Evolutionary conservation across 2,797 vertebrate genomes (phyloP), one percentile per base, ranked within the genome.

Genomic region (Euphonia xanthogaster): DNA sequence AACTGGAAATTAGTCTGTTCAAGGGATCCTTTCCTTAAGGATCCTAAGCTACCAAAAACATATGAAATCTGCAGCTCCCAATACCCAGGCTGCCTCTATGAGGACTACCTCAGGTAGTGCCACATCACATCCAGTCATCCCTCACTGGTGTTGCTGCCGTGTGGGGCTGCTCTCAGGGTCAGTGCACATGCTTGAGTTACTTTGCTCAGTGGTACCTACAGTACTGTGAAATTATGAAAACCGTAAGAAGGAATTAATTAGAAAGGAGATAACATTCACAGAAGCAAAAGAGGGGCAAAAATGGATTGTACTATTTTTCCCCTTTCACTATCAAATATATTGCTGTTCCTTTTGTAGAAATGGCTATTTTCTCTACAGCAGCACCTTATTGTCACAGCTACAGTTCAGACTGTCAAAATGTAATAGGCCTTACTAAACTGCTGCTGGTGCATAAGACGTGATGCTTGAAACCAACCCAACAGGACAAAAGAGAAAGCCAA

Each of bases 391-490:
- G 53, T 85, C 89, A 73, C 21, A 66, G 54, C 37, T 76, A 44
- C 40, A 4, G 92, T 94, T 91, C 82, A 86, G 72, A 62, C 27
- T 55, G 58, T 48, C 54, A 84, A 8, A 72, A 62, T 42, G 10
- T 57, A 93, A 83, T 58, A 93, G 42, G 35, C 54, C 66, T 91
- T 90, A 27, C 44, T 86, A 84, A 94, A 91, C 47, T 58, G 54
- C 45, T 84, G 51, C 47, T 88, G 55, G 23, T 54, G 66, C 30
- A 13, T 75, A 85, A 85, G 66, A 50, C 30, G 40, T 27, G 50
- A 54, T 68, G 23, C 42, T 88, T 94, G 90, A 81, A 93, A 90
- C 25, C 42, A 65, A 57, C 30, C 35, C 14, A 61, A 1, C 30
- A 88, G 39, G 72, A 68, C 20, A 80, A 90, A 87, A 88, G 88